phyloP scores from a whole-genome alignment of 2,888 invertebrate species.

The Flabesymbios commensalis region DNA sequence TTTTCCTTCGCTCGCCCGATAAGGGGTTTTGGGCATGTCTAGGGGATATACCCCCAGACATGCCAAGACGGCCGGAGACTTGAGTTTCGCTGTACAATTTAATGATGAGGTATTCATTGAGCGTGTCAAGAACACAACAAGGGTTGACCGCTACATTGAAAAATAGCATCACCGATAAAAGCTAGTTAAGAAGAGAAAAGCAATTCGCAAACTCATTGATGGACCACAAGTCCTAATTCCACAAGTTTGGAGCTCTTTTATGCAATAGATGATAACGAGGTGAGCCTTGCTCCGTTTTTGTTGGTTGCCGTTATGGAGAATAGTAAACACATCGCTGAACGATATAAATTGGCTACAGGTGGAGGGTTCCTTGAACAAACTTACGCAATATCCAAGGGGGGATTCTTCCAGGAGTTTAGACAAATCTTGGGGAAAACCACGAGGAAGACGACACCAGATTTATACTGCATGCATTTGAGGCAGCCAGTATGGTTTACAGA shows the following conservation, averaged over 20 bases:
- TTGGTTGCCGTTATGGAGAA: neutral
- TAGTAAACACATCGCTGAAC: slow-evolving; percentile 1
- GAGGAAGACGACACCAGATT: slow-evolving; percentile 5
- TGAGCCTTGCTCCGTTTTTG: neutral
- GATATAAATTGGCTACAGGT: slow-evolving; percentile 5
- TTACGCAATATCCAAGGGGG: slow-evolving; percentile 10
- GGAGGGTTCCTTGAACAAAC: slow-evolving; percentile 13
- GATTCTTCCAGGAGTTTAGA: neutral
- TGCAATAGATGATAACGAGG: neutral
- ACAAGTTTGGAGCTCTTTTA: neutral
- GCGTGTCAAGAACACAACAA: neutral
- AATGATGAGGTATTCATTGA: neutral
- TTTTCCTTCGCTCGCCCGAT: too few species aligned
- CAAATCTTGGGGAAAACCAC: neutral
- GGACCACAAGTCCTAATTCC: neutral
- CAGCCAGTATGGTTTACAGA: too few species aligned
- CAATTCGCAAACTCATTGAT: neutral
- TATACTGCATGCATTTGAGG: neutral
- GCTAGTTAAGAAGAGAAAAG: neutral
- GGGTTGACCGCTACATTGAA: neutral
- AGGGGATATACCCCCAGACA: too few species aligned
- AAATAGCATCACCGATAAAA: neutral
- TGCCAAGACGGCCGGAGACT: too few species aligned
- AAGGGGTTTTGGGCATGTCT: too few species aligned
- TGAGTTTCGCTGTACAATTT: too few species aligned